Conservation (phyloP, 2,888 invertebrate genomes). For the Panzeria rudis region DNA sequence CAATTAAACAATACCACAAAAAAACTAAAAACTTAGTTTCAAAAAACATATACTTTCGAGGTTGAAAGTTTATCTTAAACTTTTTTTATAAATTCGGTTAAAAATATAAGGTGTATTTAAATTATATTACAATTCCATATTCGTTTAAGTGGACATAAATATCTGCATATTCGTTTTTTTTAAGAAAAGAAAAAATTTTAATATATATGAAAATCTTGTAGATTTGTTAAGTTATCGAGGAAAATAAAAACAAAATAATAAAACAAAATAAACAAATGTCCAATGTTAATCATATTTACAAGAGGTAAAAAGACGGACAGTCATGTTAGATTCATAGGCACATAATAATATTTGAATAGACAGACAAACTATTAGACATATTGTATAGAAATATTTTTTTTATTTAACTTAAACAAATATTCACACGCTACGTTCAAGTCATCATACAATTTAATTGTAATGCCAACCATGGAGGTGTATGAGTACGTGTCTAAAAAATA, state of each 20-base stretch:
- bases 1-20: too few species aligned
- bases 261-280: conserved; percentile 62
- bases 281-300: conserved; percentile 60
- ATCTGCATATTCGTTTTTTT: conserved; percentile 37
- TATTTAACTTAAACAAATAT: conserved; percentile 46
- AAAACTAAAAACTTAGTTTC: too few species aligned
- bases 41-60: too few species aligned
- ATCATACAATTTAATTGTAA: conserved; percentile 73
- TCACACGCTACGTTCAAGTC: conserved; percentile 68
- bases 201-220: conserved; percentile 61
- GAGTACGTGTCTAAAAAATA: conserved; percentile 66
- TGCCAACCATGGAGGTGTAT: conserved; percentile 72
- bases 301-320: conserved; percentile 26
- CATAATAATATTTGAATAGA: conserved; percentile 11
- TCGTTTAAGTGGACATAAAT: conserved; percentile 57
- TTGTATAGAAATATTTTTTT: conserved; percentile 2
- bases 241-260: conserved; percentile 52
- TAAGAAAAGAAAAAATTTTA: neutral
- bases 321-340: conserved; percentile 39
- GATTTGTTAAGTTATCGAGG: conserved; percentile 64
- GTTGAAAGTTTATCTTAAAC: too few species aligned
- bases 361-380: conserved; percentile 38
- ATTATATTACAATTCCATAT: conserved; percentile 34
- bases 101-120: too few species aligned
- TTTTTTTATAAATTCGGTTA: too few species aligned